phyloP scores from a whole-genome alignment of 2,797 vertebrate species.

The Miichthys miiuy region DNA sequence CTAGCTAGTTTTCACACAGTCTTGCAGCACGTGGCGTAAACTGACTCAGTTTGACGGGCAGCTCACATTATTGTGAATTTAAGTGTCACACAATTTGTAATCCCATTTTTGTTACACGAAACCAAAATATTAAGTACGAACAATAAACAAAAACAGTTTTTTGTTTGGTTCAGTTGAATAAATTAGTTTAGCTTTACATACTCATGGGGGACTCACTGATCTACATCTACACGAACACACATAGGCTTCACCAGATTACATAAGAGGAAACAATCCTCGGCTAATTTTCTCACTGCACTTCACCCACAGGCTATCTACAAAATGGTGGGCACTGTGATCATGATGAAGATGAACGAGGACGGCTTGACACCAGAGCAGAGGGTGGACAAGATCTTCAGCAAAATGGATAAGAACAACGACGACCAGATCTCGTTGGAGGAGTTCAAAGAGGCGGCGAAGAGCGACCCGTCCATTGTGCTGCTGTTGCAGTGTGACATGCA shows the following conservation, averaged over 20 bases:
- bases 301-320: slow-evolving; percentile 94
- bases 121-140: no score
- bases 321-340: slow-evolving; percentile 99
- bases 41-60: background rate
- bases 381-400: slow-evolving; percentile 98
- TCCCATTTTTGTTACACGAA: background rate
- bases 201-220: slow-evolving; percentile 6
- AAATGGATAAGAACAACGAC: slow-evolving; percentile 99
- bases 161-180: background rate
- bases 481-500: slow-evolving; percentile 99
- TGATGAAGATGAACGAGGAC: slow-evolving; percentile 99
- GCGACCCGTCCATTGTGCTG: slow-evolving; percentile 97
- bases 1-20: background rate
- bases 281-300: slow-evolving; percentile 56
- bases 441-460: slow-evolving; percentile 98
- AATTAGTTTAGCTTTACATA: background rate
- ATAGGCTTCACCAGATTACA: slow-evolving; percentile 35
- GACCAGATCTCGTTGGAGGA: slow-evolving; percentile 97
- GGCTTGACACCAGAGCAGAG: slow-evolving; percentile 95
- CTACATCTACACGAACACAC: slow-evolving; percentile 5
- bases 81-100: background rate
- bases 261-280: slow-evolving; percentile 21
- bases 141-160: no score
- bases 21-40: background rate
- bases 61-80: background rate